Evolutionary conservation across 2,797 vertebrate genomes (phyloP), one percentile per base, ranked within the genome.

Genomic region (Meriones psammophilus): DNA sequence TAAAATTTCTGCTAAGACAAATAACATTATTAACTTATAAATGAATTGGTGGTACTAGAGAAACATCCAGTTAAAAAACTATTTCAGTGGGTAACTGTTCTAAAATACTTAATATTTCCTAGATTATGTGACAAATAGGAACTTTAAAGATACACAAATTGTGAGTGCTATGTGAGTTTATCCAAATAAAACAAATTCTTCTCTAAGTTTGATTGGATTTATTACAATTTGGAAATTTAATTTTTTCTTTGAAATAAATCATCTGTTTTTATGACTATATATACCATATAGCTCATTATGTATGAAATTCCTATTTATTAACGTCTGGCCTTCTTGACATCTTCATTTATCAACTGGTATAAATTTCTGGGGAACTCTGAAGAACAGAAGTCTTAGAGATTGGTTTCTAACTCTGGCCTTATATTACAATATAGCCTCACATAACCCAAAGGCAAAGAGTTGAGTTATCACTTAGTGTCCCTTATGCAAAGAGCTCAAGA

Each of bases 71-170:
- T 76, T 56, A 30, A 42, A 83, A 92, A 83, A 81, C 36, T 39
- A 68, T 68, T 92, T 83, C 20, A 74, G 69, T 92, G 30, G 0
- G 71, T 71, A 92, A 80, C 14, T 60, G 36, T 64, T 50, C 89
- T 81, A 88, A 88, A 26, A 66, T 62, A 33, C 24, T 90, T 80
- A 36, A 22, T 20, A 80, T 79, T 78, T 88, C 18, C 6, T 93
- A 81, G 3, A 42, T 73, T 88, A 30, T 84, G 42, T 93, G 30
- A 89, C 26, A 94, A 92, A 18, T 50, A 85, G 62, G 0, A 81
- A 93, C 58, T 73, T 80, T 73, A 93, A 30, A 91, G 69, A 80
- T 26, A 26, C 15, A 66, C 7, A 88, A 46, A 89, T 94, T 85
- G 91, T 80, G 30, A 58, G 20, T 88, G 56, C 68, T 89, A 1